phyloP scores from a whole-genome alignment of 1,140 invertebrate genomes.

The Penaeus chinensis region DNA sequence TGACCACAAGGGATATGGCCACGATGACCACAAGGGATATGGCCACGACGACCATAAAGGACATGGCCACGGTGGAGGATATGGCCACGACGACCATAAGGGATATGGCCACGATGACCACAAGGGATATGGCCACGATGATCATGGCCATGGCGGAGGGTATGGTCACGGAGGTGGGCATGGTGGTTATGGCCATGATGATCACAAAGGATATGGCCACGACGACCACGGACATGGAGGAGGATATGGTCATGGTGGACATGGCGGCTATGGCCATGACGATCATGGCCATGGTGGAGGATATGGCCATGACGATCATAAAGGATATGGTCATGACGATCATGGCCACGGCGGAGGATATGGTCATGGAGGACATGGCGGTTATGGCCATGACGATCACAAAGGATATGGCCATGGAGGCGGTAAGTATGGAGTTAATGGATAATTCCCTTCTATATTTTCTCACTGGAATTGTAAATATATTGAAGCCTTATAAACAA shows the following conservation, averaged over 20 bases:
- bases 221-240: slow-evolving; percentile 13
- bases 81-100: slow-evolving; percentile 31
- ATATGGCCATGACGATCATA: slow-evolving; percentile 1
- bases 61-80: background rate
- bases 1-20: background rate
- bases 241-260: slow-evolving; percentile 21
- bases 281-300: slow-evolving; percentile 2
- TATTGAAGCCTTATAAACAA: too few relatives aligned
- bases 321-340: background rate
- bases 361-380: background rate
- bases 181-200: slow-evolving; percentile 28
- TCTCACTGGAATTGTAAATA: too few relatives aligned
- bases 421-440: too few relatives aligned
- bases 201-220: slow-evolving; percentile 23
- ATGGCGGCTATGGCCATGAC: background rate
- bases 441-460: too few relatives aligned
- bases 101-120: slow-evolving; percentile 25
- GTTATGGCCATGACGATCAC: slow-evolving; percentile 3
- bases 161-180: background rate
- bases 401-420: background rate
- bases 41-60: slow-evolving; percentile 3
- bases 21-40: slow-evolving; percentile 22
- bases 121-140: slow-evolving; percentile 20
- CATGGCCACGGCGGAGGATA: background rate
- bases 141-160: slow-evolving; percentile 16